Conservation (phyloP, 2,888 invertebrate species). For the Drosophila quinaria region DNA sequence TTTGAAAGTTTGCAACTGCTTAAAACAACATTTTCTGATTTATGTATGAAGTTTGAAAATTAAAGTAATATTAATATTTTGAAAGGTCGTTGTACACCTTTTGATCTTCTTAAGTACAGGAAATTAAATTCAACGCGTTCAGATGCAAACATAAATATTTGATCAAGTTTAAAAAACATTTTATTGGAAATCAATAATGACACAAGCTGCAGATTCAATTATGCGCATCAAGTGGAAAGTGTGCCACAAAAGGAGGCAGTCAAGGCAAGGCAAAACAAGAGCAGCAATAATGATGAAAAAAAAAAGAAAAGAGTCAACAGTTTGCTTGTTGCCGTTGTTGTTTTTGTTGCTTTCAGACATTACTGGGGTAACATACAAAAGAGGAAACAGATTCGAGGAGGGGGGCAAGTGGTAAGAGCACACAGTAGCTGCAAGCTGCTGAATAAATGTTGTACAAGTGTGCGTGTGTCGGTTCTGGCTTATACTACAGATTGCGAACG, state of each 20-base stretch:
- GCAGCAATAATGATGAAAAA: constrained; percentile 22
- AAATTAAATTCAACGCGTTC: constrained; percentile 37
- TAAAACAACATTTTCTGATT: background rate
- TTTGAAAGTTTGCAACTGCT: background rate
- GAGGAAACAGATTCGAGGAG: constrained; percentile 9
- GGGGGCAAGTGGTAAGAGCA: constrained; percentile 8
- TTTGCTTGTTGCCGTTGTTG: constrained; percentile 12
- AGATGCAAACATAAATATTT: constrained; percentile 46
- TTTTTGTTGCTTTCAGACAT: constrained; percentile 19
- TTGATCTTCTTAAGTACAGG: background rate
- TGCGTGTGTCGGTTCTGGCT: constrained; percentile 20
- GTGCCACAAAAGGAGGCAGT: constrained; percentile 33
- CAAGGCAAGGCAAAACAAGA: constrained; percentile 12
- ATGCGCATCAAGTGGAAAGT: constrained; percentile 53
- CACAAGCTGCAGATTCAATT: constrained; percentile 42
- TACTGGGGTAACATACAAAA: constrained; percentile 40
- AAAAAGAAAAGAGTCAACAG: constrained; percentile 21
- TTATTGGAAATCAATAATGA: constrained; percentile 43
- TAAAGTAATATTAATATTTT: too few relatives aligned
- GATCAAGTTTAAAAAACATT: constrained; percentile 35
- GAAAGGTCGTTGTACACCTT: too few relatives aligned
- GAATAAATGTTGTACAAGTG: constrained; percentile 12
- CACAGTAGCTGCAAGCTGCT: constrained; percentile 26
- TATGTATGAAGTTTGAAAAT: too few relatives aligned
- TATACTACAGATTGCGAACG: constrained; percentile 57